These are phyloP conservation scores for Thunnus maccoyii DNA, from an alignment of 2,113 vertebrate genomes.

Conservation along the genomic window DNA sequence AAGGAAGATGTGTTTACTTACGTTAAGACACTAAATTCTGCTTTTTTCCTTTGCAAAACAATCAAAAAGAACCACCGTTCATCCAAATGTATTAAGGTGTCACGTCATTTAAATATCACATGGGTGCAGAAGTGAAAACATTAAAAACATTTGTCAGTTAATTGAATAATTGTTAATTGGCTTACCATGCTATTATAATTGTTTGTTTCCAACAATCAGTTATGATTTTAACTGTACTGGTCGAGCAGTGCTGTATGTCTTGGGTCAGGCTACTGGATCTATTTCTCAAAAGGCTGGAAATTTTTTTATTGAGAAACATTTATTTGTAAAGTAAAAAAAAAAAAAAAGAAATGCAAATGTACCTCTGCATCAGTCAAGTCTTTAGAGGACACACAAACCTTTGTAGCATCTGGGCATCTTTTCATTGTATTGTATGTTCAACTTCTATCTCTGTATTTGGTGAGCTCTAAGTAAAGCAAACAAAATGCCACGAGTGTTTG, in stretches of 20 bases:
- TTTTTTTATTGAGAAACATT: neutral
- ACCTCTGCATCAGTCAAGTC: neutral
- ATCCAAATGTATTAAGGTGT: neutral
- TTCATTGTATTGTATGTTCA: slow-evolving; percentile 17
- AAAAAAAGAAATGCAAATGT: neutral
- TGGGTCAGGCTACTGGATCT: neutral
- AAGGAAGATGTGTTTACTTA: too few relatives aligned
- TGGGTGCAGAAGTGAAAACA: neutral
- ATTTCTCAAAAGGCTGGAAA: neutral
- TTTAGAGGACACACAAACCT: neutral
- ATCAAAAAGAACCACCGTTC: slow-evolving; percentile 2
- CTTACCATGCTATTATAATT: neutral
- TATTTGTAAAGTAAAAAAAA: too few relatives aligned
- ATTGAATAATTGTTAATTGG: neutral
- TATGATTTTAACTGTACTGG: neutral
- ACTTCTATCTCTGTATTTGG: slow-evolving; percentile 56
- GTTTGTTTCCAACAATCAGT: neutral
- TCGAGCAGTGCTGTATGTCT: neutral
- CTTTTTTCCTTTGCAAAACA: neutral
- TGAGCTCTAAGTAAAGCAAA: slow-evolving; percentile 54
- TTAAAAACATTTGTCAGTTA: neutral
- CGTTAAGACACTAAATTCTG: neutral
- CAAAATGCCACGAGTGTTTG: slow-evolving; percentile 74
- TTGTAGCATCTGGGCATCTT: neutral
- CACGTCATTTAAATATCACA: neutral